Evolutionary conservation across 2,797 vertebrate species (phyloP), one percentile per base, ranked within the genome.

Genomic region (Molossus molossus): DNA sequence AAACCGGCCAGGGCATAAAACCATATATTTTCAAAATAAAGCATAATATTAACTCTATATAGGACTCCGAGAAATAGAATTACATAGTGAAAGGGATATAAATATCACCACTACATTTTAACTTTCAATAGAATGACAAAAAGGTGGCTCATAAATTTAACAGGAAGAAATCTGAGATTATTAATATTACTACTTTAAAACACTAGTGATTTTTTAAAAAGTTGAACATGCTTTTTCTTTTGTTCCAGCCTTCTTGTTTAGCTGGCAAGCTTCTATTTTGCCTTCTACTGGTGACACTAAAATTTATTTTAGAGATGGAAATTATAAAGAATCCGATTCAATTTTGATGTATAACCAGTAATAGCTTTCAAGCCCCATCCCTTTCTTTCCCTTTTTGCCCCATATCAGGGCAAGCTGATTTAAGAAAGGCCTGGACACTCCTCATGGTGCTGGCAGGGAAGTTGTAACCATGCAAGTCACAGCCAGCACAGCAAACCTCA

Each of bases 1-100:
- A 33, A 33, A 33, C 33, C 33, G 33, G 33, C 33, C 33, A 33
- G 33, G 33, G 33, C 33, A 95, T 77, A 95, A 95, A 95, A 87
- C 25, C 11, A 67, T 73, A n/a, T 45, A 67, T 94, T 96, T 96
- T 91, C 62, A 94, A 95, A 94, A 70, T 92, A 76, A 79, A 96
- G 6, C 14, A 80, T 94, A 87, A 73, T n/a, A 80, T 87, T 58
- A 91, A 86, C 45, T 23, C 9, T 81, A 88, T 20, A 69, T 57
- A 69, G 29, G 23, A 69, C 25, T 82, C 50, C 64, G 57, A 69
- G 92, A 96, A 93, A 83, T 48, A 87, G 48, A 93, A 86, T 70
- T 73, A 89, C n/a, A 85, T 14, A 87, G n/a, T 83, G 3, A 13
- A 91, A 95, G 55, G 29, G 13, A 94, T 90, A 88, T 92, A 72